phyloP scores from a whole-genome alignment of 30 jellyfish, hydroid and myxozoan genomes.

The Rhopilema esculentum region DNA sequence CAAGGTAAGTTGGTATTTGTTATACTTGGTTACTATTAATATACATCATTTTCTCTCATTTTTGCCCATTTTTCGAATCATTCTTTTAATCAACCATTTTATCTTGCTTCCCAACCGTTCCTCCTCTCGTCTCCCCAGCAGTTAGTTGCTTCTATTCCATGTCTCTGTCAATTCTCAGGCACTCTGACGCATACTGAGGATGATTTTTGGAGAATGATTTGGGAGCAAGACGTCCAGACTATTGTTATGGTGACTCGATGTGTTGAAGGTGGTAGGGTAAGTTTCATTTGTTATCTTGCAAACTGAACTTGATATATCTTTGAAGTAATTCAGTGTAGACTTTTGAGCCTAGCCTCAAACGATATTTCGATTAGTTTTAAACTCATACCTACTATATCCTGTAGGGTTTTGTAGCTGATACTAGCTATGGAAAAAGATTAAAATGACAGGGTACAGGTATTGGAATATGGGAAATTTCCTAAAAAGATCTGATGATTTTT shows the following conservation, averaged over 20 bases:
- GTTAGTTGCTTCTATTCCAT: neutral
- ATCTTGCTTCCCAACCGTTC: neutral
- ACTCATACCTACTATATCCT: too few species aligned
- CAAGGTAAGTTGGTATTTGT: slow-evolving; percentile 64
- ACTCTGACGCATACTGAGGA: slow-evolving; percentile 85
- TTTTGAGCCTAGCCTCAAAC: too few species aligned
- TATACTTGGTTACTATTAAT: neutral
- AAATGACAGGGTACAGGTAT: too few species aligned
- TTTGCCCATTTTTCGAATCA: neutral
- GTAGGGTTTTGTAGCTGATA: too few species aligned
- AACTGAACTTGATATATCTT: neutral
- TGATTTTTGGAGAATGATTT: slow-evolving; percentile 95
- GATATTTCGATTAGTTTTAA: too few species aligned
- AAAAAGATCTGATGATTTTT: too few species aligned
- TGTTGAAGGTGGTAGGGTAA: slow-evolving; percentile 81
- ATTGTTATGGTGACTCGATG: slow-evolving; percentile 86
- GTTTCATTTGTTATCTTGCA: slow-evolving; percentile 5
- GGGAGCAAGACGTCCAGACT: slow-evolving; percentile 80
- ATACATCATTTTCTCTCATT: neutral
- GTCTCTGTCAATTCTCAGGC: slow-evolving; percentile 42
- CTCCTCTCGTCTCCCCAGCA: neutral
- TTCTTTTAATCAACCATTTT: too few species aligned
- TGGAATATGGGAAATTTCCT: too few species aligned
- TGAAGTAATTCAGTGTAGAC: too few species aligned
- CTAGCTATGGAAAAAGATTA: too few species aligned